Evolutionary conservation across 1,140 invertebrate species (phyloP).

Genomic region (Akabosia matsudoensis): DNA sequence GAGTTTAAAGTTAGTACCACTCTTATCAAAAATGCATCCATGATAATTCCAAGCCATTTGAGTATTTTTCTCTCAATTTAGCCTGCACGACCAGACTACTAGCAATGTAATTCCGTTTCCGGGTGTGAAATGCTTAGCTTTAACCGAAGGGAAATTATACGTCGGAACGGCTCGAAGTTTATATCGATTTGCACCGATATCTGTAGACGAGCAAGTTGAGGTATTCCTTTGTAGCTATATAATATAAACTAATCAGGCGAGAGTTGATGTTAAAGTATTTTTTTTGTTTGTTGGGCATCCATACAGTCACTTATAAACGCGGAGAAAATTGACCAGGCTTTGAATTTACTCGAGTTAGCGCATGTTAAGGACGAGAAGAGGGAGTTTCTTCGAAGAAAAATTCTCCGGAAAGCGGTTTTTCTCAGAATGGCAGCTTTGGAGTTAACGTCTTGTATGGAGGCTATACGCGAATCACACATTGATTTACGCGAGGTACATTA

Average conservation of each 20-base stretch:
- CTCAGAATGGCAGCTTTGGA: slow-evolving; percentile 28
- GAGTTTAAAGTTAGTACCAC: background rate
- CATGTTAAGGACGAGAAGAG: slow-evolving; percentile 33
- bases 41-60: background rate
- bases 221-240: slow-evolving; percentile 26
- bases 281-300: slow-evolving; percentile 1
- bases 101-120: slow-evolving; percentile 36
- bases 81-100: slow-evolving; percentile 27
- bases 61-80: background rate
- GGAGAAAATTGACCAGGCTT: slow-evolving; percentile 41
- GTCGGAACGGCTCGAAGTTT: slow-evolving; percentile 37
- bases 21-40: background rate
- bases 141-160: slow-evolving; percentile 45
- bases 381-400: slow-evolving; percentile 31
- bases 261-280: too few relatives aligned
- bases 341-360: slow-evolving; percentile 38
- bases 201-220: slow-evolving; percentile 44
- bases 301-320: slow-evolving; percentile 31
- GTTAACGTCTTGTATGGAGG: slow-evolving; percentile 33
- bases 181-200: slow-evolving; percentile 39
- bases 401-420: slow-evolving; percentile 41
- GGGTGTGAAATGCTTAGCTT: slow-evolving; percentile 33
- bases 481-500: slow-evolving; percentile 41
- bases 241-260: background rate
- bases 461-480: slow-evolving; percentile 31